These are phyloP conservation scores for Stegastes partitus DNA, from an alignment of 2,113 vertebrate species.

Conservation along the genomic window DNA sequence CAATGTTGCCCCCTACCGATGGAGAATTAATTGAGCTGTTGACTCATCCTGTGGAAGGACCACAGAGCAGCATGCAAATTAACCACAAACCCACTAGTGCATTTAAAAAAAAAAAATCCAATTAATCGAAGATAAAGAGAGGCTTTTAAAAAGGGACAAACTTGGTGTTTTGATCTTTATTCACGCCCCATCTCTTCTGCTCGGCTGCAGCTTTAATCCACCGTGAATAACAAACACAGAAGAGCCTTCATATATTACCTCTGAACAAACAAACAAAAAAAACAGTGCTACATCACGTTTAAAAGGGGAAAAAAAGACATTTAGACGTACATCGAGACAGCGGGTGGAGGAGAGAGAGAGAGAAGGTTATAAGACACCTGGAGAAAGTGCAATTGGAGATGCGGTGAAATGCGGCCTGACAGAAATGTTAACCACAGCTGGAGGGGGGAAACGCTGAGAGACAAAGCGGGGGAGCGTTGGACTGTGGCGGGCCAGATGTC, in stretches of 20 bases:
- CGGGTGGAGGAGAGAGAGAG: slow-evolving; percentile 26
- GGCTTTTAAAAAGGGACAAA: background rate
- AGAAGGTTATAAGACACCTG: slow-evolving; percentile 16
- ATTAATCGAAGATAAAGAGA: background rate
- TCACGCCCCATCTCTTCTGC: slow-evolving; percentile 56
- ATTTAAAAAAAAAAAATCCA: background rate
- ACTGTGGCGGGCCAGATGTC: slow-evolving; percentile 5
- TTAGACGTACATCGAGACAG: slow-evolving; percentile 13
- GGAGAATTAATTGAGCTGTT: background rate
- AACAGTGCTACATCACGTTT: slow-evolving; percentile 61
- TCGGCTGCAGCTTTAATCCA: slow-evolving; percentile 61
- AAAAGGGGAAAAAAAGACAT: slow-evolving; percentile 20
- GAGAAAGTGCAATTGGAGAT: slow-evolving; percentile 53
- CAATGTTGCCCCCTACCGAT: slow-evolving; percentile 73
- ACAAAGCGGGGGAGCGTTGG: slow-evolving; percentile 12
- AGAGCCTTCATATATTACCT: slow-evolving; percentile 66
- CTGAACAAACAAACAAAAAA: slow-evolving; percentile 50
- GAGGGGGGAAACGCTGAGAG: background rate
- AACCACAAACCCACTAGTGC: background rate
- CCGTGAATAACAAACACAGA: slow-evolving; percentile 48
- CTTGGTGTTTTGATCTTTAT: slow-evolving; percentile 66
- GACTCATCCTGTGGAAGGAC: background rate
- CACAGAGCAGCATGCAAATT: background rate
- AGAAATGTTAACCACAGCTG: slow-evolving; percentile 33
- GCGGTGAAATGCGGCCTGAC: slow-evolving; percentile 33